phyloP scores from a whole-genome alignment of 2,888 invertebrate species.

The Dryomyza anilis region DNA sequence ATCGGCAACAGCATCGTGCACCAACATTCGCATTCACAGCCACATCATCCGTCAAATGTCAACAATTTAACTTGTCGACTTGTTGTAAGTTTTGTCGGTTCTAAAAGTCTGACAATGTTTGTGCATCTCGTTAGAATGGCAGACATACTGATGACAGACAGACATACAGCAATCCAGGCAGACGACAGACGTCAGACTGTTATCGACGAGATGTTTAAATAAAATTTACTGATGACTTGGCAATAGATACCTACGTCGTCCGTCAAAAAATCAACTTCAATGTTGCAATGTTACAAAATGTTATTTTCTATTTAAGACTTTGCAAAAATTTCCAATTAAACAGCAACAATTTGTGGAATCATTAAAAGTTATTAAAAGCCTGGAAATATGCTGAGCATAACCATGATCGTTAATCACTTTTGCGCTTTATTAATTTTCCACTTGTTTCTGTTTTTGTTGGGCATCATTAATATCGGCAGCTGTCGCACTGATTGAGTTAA shows the following conservation, averaged over 20 bases:
- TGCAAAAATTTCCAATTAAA: not conserved
- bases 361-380: not conserved
- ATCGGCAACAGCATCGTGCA: not conserved
- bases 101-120: too few species aligned
- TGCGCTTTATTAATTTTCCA: constrained; percentile 30
- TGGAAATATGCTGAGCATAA: constrained; percentile 11
- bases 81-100: not conserved
- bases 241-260: too few species aligned
- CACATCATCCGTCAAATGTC: constrained; percentile 36
- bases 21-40: not conserved
- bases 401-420: constrained; percentile 34
- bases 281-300: not conserved
- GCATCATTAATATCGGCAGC: constrained; percentile 32
- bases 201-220: not conserved
- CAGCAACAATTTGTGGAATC: not conserved
- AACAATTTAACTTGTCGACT: constrained; percentile 33
- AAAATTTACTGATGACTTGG: not conserved
- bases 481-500: constrained; percentile 23
- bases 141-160: not conserved
- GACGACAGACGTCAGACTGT: not conserved
- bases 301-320: not conserved
- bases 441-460: not conserved
- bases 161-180: not conserved
- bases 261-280: not conserved
- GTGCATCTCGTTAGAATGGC: too few species aligned